Conservation (phyloP, 2,113 vertebrate species). For the Paramisgurnus dabryanus region DNA sequence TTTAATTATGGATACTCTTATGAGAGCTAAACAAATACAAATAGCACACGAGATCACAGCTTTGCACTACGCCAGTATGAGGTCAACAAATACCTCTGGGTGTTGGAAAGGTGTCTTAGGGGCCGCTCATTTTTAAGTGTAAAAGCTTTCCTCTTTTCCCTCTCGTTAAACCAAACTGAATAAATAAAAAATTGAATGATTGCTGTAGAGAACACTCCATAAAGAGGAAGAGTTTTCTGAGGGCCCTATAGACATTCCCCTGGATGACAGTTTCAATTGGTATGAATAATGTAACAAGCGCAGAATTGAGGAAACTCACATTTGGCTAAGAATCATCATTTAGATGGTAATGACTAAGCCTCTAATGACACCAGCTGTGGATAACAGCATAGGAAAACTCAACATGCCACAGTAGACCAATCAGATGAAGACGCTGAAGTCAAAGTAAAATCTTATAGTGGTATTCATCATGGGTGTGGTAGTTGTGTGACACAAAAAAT, state of each 20-base stretch:
- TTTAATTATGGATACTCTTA: constrained; percentile 41
- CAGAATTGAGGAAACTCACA: constrained; percentile 31
- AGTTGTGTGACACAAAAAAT: neutral
- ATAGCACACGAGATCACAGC: neutral
- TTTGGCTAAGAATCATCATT: constrained; percentile 40
- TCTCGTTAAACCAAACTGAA: constrained; percentile 56
- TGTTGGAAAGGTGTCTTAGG: constrained; percentile 27
- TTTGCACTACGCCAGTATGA: constrained; percentile 38
- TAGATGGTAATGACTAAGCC: constrained; percentile 38
- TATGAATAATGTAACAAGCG: constrained; percentile 52
- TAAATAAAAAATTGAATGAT: constrained; percentile 61
- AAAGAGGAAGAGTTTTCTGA: constrained; percentile 30
- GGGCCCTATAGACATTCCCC: constrained; percentile 28
- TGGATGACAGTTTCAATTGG: constrained; percentile 55
- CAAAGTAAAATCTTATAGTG: neutral
- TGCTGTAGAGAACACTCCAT: constrained; percentile 46
- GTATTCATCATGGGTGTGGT: neutral
- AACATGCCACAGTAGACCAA: constrained; percentile 2
- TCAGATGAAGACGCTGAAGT: neutral
- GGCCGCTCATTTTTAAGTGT: constrained; percentile 48
- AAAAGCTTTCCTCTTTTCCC: constrained; percentile 47
- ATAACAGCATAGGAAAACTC: constrained; percentile 11
- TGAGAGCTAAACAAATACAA: neutral
- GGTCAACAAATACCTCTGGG: constrained; percentile 41
- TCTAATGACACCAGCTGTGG: constrained; percentile 26